Evolutionary conservation across 2,113 vertebrate genomes (phyloP).

Genomic region (Clinocottus analis): DNA sequence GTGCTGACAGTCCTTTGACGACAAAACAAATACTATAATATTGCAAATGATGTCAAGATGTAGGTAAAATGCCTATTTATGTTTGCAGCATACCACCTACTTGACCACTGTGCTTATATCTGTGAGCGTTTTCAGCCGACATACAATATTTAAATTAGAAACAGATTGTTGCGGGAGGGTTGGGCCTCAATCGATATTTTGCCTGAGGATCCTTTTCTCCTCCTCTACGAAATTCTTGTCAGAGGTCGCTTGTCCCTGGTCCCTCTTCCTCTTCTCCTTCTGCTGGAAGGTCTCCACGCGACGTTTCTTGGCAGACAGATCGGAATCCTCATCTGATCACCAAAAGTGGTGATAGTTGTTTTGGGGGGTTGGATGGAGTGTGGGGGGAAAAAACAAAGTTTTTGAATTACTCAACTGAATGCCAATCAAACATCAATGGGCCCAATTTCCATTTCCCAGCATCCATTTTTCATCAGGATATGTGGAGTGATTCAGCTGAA

Average conservation of each 20-base stretch:
- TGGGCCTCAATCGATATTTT: conserved; percentile 72
- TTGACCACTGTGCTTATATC: conserved; percentile 21
- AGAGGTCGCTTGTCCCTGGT: conserved; percentile 84
- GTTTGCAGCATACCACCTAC: conserved; percentile 1
- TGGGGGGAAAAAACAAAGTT: not conserved
- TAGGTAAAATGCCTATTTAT: conserved; percentile 19
- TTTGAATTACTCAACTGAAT: not conserved
- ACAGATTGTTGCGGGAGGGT: not conserved
- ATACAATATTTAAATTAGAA: conserved; percentile 18
- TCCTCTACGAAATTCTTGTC: conserved; percentile 88
- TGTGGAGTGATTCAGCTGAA: not conserved
- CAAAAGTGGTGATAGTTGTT: not conserved
- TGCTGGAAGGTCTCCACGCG: conserved; percentile 89
- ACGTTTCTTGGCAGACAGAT: conserved; percentile 87
- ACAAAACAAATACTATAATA: conserved; percentile 1
- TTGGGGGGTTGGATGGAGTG: not conserved
- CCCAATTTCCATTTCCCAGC: not conserved
- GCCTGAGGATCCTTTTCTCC: conserved; percentile 86
- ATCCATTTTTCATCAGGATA: not conserved
- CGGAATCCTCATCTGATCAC: conserved; percentile 87
- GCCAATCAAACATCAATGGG: not conserved
- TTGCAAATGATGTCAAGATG: conserved; percentile 4
- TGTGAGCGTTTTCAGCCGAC: conserved; percentile 17
- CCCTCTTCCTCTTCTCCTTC: conserved; percentile 89
- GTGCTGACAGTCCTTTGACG: not conserved